Base-by-base conservation (phyloP, 1,140 invertebrate genomes). In the Camponotus vicinus region DNA sequence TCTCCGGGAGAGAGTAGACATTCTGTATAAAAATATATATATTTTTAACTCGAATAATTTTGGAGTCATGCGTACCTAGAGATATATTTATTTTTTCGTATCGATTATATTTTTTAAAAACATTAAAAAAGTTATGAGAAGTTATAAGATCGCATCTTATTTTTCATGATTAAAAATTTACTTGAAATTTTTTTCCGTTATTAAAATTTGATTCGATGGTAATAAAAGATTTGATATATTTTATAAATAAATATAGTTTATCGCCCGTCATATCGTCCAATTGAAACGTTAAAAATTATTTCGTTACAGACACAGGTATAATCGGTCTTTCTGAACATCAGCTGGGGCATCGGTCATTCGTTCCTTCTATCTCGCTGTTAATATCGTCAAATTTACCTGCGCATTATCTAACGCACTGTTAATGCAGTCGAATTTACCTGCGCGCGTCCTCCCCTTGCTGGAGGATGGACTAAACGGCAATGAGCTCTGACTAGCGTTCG, bases 361-460 rank as follows among this genome's bases (percentile, higher is more conserved):
- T 57, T 61, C 55, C 40, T 45, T 5, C 40, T 73, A 18, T 73
- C 70, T 73, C 70, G 7, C 40, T 27, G 45, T 49, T 83, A 83
- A 83, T 83, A 34, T 61, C 34, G 40, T 75, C 79, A 61, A 73
- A 83, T 83, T 83, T 75, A 83, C 69, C 69, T 27, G 69, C 55
- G 7, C 69, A 7, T 73, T 37, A 61, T 49, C 42, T 66, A 37
- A 79, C 67, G 63, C 61, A 52, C 52, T 61, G 66, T 82, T 82
- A 82, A 82, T 82, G 52, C 61, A 61, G 40, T 82, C 79, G 21
- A 15, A 82, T 82, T 79, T 82, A 82, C 40, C 67, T 34, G 27
- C 49, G 40, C 32, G 40, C 15, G 8, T 64, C n/a, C 21, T 4
- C 45, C 11, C 27, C 18, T 79, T 64, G 76, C 59, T 18, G 18